phyloP scores from a whole-genome alignment of 37 sponge, comb jelly and placozoan genomes.

The Trichoplax adhaerens region DNA sequence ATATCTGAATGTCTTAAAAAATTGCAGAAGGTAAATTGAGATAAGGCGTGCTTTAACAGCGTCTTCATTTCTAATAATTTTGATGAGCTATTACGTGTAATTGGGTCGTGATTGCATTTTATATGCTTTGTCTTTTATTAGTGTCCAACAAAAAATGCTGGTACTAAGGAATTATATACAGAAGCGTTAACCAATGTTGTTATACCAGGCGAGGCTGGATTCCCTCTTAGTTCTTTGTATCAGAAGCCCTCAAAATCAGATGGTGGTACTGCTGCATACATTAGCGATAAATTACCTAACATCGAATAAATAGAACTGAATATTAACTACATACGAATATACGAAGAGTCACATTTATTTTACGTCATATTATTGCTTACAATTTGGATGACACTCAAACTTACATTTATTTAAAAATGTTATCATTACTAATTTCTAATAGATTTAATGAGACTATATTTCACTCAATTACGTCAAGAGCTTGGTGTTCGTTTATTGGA shows the following conservation, averaged over 20 bases:
- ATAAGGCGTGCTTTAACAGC: neutral
- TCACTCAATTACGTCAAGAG: conserved; percentile 91
- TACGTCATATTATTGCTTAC: too few species aligned
- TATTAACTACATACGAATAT: too few species aligned
- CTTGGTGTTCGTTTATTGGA: conserved; percentile 74
- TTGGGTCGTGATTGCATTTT: too few species aligned
- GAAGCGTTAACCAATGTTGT: conserved; percentile 74
- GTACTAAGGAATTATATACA: conserved; percentile 63
- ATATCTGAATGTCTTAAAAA: conserved; percentile 94
- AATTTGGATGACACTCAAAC: too few species aligned
- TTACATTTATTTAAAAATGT: neutral
- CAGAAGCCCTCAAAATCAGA: conserved; percentile 31
- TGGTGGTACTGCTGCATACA: too few species aligned
- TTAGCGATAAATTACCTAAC: too few species aligned
- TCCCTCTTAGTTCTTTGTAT: conserved; percentile 89
- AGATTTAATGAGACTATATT: conserved; percentile 80
- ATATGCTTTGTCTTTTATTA: conserved; percentile 7
- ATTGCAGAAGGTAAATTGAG: conserved; percentile 40
- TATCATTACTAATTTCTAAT: neutral
- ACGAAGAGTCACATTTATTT: too few species aligned
- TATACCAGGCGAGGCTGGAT: conserved; percentile 82
- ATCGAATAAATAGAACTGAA: too few species aligned
- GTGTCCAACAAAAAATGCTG: conserved; percentile 65
- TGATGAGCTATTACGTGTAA: too few species aligned
- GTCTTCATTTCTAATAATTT: too few species aligned